These are phyloP conservation scores for Grantiella picta DNA, from an alignment of 2,113 vertebrate species.

Conservation along the genomic window DNA sequence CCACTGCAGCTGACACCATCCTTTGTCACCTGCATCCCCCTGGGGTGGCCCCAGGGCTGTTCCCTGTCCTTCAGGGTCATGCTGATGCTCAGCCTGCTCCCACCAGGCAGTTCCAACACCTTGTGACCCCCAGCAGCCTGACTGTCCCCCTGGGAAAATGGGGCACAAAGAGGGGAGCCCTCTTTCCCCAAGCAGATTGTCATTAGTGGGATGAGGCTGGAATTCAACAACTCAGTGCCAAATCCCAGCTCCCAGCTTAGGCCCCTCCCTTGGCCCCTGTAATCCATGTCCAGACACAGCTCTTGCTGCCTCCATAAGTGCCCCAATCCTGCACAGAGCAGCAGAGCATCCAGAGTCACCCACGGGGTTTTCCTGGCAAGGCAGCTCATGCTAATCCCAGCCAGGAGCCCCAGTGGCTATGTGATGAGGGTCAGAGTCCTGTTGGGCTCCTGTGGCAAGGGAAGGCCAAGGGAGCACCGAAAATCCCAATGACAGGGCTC, in stretches of 20 bases:
- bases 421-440: not conserved
- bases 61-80: not conserved
- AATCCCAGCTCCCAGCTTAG: not conserved
- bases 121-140: not conserved
- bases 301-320: not conserved
- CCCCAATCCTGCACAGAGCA: not conserved
- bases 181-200: not conserved
- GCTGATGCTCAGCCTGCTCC: not conserved
- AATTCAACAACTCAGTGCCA: not conserved
- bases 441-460: fast-evolving
- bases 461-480: not conserved
- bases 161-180: not conserved
- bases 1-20: not conserved
- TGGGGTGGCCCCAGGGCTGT: not conserved
- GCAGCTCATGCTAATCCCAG: not conserved
- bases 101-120: not conserved
- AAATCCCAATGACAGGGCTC: not conserved
- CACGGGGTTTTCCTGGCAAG: not conserved
- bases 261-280: not conserved
- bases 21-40: not conserved
- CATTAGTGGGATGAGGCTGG: not conserved
- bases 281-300: not conserved
- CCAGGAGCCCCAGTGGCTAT: fast-evolving
- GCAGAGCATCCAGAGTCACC: not conserved
- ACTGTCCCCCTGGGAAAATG: fast-evolving